These are phyloP conservation scores for Acrocephalus scirpaceus DNA, from an alignment of 2,797 vertebrate species.

Conservation along the genomic window DNA sequence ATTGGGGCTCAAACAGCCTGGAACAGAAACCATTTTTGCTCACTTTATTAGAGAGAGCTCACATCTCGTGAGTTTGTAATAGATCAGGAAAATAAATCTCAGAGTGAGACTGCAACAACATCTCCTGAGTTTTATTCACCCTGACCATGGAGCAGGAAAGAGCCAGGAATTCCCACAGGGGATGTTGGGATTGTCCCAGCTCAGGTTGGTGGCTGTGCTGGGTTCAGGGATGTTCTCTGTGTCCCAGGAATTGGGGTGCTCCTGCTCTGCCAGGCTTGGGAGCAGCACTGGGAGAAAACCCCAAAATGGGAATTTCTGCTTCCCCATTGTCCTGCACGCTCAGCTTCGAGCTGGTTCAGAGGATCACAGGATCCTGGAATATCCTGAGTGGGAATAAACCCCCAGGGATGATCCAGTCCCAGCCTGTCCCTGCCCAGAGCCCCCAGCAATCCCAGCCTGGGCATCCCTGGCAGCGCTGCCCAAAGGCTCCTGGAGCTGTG, in stretches of 20 bases:
- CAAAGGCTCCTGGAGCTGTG: no score
- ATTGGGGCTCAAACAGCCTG: no score
- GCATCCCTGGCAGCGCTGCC: no score
- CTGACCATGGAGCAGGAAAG: no score
- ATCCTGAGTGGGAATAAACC: fast-evolving
- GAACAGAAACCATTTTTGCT: no score
- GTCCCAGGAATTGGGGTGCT: neutral
- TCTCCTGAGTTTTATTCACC: no score
- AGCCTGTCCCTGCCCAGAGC: no score
- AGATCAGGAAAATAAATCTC: no score
- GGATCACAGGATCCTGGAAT: neutral
- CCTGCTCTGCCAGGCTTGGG: neutral
- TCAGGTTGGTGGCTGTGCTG: neutral
- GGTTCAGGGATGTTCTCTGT: neutral
- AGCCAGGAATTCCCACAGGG: neutral
- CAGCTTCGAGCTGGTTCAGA: neutral
- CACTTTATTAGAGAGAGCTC: no score
- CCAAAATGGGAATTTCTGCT: neutral
- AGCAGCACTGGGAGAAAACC: neutral
- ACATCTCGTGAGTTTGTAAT: no score
- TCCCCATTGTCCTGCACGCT: neutral
- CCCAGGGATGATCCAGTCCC: fast-evolving
- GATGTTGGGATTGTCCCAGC: neutral
- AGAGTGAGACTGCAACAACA: no score
- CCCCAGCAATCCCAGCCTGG: no score